Evolutionary conservation across 2,888 invertebrate genomes (phyloP), one percentile per base, ranked within the genome.

Genomic region (Ptilodon capucinus): DNA sequence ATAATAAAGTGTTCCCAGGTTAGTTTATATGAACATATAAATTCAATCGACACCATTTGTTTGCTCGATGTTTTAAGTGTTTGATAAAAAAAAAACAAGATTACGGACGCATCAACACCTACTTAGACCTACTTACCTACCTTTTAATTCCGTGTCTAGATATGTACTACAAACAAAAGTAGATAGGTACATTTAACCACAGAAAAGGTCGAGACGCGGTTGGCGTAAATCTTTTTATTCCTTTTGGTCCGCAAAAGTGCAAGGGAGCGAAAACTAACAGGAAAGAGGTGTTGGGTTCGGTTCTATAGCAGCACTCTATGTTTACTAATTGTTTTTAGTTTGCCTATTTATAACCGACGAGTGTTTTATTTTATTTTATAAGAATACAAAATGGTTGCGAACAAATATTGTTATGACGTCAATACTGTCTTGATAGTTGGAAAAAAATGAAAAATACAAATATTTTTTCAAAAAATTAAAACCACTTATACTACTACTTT

Each of bases 251-350:
- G 72, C 79, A 77, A 79, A 85, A 83, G 81, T 82, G 81, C 82
- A 82, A 79, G 80, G 71, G 74, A 79, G 81, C 79, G 81, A 85
- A 84, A 86, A 84, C 82, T 83, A 81, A 80, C 80, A 75, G 77
- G 75, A 76, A 81, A 84, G 78, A 80, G 75, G 75, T 79, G 75
- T 72, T n/a, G 70, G 71, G 63, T 64, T 67, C 66, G 71, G 68
- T 80, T 77, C 74, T 75, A 69, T 74, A 75, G 74, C 74, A 72
- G 70, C 76, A 78, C 73, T 79, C 54, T 70, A 68, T 71, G 73
- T 69, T 74, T 78, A 75, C 76, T 84, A 86, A 86, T 84, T 85
- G 81, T 84, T 86, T 76, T 79, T 75, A 74, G 53, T 58, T 57
- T 51, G 54, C 49, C 48, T 47, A 14, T 7, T 8, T 9, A 3